Percentiles rank a stretch among this genome's conserved stretches.
Evolutionary conservation across 1,140 invertebrate species (phyloP).

Genomic region (Lucilia sericata): DNA sequence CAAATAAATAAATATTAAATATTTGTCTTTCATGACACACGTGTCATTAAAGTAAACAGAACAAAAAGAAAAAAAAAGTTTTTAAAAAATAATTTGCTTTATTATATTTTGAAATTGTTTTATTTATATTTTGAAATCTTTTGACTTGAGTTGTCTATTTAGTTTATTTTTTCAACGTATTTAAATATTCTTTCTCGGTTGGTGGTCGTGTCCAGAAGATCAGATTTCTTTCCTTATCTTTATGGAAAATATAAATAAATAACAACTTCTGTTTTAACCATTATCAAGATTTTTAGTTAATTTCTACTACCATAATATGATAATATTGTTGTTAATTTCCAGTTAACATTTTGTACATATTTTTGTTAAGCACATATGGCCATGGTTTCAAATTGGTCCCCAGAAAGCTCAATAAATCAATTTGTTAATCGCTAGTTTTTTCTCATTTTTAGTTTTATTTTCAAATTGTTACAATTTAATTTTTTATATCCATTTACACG

Average conservation of each 20-base stretch:
- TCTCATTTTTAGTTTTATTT: not conserved
- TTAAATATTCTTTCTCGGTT: not conserved
- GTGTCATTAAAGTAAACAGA: not conserved
- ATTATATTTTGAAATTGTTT: too few species aligned
- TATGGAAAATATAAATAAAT: not conserved
- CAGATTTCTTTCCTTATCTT: not conserved
- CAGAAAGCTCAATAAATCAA: not conserved
- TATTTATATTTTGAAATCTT: too few species aligned
- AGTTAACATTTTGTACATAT: conserved; percentile 1
- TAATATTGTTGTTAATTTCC: not conserved
- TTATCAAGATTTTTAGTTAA: not conserved
- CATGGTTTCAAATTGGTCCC: not conserved
- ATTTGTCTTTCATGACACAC: not conserved
- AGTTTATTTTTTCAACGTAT: not conserved
- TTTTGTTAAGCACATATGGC: not conserved
- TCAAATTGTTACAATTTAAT: not conserved
- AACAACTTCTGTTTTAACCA: not conserved
- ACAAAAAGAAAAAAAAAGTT: not conserved
- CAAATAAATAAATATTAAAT: too few species aligned
- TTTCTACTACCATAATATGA: not conserved
- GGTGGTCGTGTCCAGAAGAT: not conserved
- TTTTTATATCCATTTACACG: not conserved
- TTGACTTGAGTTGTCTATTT: not conserved
- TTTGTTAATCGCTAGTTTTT: not conserved
- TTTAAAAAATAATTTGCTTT: not conserved